Conservation (phyloP, 2,888 invertebrate species). For the Volucella inflata region DNA sequence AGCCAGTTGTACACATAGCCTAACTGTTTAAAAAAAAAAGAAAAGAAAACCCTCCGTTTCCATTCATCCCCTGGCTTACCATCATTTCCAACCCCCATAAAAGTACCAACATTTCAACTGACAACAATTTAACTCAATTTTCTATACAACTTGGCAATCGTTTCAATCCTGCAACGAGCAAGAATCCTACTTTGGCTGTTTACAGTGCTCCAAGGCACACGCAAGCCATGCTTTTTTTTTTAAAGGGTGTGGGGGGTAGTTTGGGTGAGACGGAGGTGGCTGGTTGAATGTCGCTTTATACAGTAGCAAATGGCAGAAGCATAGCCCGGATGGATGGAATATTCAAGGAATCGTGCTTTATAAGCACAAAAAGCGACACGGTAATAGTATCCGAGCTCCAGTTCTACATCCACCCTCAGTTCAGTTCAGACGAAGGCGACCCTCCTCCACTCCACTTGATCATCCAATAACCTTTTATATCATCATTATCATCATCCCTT, state of each 20-base stretch:
- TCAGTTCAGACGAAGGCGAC: neutral
- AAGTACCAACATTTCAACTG: constrained; percentile 80
- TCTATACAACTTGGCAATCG: constrained; percentile 77
- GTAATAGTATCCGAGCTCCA: constrained; percentile 58
- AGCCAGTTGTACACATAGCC: neutral
- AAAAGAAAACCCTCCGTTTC: neutral
- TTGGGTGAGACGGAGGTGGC: neutral
- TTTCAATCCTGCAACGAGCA: constrained; percentile 59
- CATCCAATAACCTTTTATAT: constrained; percentile 75
- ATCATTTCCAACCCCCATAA: constrained; percentile 33
- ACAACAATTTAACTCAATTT: constrained; percentile 82
- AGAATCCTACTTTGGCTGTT: constrained; percentile 42
- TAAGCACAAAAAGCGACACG: constrained; percentile 71
- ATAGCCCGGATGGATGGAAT: constrained; percentile 64
- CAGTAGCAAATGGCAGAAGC: constrained; percentile 14
- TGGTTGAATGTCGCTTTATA: constrained; percentile 4
- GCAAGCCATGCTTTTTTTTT: constrained; percentile 48
- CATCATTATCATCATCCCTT: constrained; percentile 75
- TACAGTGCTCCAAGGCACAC: constrained; percentile 58
- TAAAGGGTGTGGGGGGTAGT: too few species aligned
- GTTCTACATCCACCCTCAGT: constrained; percentile 16
- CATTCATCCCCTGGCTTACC: too few species aligned
- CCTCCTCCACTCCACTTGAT: constrained; percentile 66
- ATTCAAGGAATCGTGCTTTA: constrained; percentile 74
- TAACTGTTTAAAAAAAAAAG: too few species aligned